These are phyloP conservation scores for Cinclus cinclus DNA, from an alignment of 2,113 vertebrate species.

Conservation along the genomic window DNA sequence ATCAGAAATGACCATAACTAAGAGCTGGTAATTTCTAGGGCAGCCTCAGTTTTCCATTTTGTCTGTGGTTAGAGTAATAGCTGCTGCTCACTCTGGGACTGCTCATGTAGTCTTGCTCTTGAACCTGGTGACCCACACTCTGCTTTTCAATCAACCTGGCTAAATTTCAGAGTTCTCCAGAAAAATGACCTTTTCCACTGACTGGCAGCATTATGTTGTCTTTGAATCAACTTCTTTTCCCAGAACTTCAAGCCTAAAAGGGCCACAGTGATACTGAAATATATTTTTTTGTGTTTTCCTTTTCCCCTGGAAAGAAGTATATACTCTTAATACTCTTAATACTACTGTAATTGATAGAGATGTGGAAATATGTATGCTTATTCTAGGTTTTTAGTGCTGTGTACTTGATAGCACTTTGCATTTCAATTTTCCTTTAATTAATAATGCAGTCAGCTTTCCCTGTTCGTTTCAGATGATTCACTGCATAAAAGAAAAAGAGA, in stretches of 20 bases:
- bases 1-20: neutral
- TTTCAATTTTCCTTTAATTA: constrained; percentile 44
- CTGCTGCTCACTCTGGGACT: neutral
- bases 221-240: neutral
- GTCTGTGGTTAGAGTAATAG: neutral
- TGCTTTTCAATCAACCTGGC: neutral
- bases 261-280: neutral
- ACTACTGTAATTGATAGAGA: neutral
- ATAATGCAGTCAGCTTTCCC: constrained; percentile 16
- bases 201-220: neutral
- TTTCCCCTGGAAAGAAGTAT: neutral
- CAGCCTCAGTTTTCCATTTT: neutral
- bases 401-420: neutral
- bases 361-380: neutral
- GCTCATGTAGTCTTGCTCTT: neutral
- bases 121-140: neutral
- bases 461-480: neutral
- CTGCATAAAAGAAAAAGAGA: neutral
- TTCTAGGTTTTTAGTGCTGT: neutral
- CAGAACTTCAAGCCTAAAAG: neutral
- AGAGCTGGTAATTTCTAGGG: neutral
- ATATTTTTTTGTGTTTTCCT: neutral
- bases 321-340: neutral
- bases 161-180: neutral
- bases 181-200: neutral